phyloP scores from a whole-genome alignment of 2,113 vertebrate species.

The Clinocottus analis region DNA sequence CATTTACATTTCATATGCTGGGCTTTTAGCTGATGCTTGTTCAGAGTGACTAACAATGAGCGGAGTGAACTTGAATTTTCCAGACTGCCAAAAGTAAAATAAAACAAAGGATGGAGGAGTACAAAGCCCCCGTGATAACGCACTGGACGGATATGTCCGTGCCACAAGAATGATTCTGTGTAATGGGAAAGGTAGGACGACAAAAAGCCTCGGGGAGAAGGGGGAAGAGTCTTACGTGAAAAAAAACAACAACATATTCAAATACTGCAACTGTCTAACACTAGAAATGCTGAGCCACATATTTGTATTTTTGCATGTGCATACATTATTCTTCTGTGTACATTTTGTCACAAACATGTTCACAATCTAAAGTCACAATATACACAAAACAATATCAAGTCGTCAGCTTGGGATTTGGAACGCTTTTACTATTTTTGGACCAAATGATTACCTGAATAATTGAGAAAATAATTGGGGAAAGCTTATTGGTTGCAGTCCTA shows the following conservation, averaged over 20 bases:
- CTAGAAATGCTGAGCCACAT: constrained; percentile 4
- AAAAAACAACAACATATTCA: not conserved
- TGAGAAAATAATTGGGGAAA: not conserved
- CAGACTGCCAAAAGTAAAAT: constrained; percentile 23
- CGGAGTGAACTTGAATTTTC: constrained; percentile 36
- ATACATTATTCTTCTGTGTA: constrained; percentile 2
- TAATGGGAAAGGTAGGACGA: constrained; percentile 25
- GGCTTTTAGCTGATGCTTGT: constrained; percentile 36
- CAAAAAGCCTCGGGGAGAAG: constrained; percentile 6
- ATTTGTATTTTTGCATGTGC: not conserved
- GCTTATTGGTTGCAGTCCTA: not conserved
- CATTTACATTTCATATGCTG: constrained; percentile 59
- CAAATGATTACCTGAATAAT: not conserved
- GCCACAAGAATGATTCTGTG: constrained; percentile 27
- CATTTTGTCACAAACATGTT: not conserved
- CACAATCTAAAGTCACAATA: not conserved
- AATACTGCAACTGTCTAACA: not conserved
- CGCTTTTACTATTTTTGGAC: not conserved
- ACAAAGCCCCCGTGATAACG: constrained; percentile 38
- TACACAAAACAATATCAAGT: not conserved
- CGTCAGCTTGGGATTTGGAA: not conserved
- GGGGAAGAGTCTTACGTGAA: not conserved
- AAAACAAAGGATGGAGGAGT: constrained; percentile 26
- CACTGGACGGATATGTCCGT: constrained; percentile 3
- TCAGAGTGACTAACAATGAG: constrained; percentile 44